Evolutionary conservation across 2,888 invertebrate genomes (phyloP).

Genomic region (Chesias legatella): DNA sequence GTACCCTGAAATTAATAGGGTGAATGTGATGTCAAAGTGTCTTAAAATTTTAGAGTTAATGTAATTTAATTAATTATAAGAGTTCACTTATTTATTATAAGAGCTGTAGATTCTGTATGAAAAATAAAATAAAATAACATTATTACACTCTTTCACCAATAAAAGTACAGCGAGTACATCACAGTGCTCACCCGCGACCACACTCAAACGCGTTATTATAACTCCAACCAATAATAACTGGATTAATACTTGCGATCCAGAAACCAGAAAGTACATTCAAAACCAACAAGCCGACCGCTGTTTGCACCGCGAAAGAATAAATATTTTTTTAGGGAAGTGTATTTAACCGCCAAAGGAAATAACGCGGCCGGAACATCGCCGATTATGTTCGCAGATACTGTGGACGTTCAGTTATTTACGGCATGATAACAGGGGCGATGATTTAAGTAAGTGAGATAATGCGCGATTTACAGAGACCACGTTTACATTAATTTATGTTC

Average conservation of each 20-base stretch:
- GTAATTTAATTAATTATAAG: too few relatives aligned
- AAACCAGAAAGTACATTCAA: conserved; percentile 37
- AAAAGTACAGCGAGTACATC: too few relatives aligned
- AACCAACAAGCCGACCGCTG: conserved; percentile 41
- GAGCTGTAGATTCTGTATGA: too few relatives aligned
- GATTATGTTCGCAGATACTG: conserved; percentile 69
- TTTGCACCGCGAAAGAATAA: conserved; percentile 47
- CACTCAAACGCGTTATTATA: too few relatives aligned
- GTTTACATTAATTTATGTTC: conserved; percentile 53
- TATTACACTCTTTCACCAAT: too few relatives aligned
- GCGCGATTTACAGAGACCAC: conserved; percentile 61
- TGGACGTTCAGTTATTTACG: conserved; percentile 60
- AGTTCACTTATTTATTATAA: too few relatives aligned
- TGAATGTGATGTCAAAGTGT: too few relatives aligned
- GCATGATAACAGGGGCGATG: conserved; percentile 65
- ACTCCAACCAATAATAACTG: conserved; percentile 19
- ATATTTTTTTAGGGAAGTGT: conserved; percentile 63
- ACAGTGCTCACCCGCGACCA: too few relatives aligned
- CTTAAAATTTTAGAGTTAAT: too few relatives aligned
- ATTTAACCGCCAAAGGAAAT: conserved; percentile 65
- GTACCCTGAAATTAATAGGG: too few relatives aligned
- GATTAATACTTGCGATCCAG: conserved; percentile 23
- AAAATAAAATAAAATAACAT: too few relatives aligned
- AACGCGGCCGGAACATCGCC: conserved; percentile 62
- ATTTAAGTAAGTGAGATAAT: conserved; percentile 71